Percentiles rank a stretch among this genome's conserved stretches.
These are phyloP conservation scores for Oscheius sp. DNA, from an alignment of 2,888 invertebrate species.

Conservation along the genomic window DNA sequence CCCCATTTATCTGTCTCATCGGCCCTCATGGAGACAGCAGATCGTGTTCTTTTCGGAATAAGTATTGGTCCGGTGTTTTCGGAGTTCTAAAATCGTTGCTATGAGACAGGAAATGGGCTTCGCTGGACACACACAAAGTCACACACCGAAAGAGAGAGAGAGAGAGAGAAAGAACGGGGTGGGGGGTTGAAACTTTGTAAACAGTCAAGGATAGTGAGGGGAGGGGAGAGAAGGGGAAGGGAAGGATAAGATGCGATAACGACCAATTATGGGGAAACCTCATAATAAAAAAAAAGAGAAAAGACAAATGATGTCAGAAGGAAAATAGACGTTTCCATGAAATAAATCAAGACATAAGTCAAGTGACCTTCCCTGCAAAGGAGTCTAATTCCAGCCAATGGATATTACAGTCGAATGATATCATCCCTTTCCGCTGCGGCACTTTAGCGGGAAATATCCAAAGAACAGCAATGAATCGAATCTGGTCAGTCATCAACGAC, in stretches of 20 bases:
- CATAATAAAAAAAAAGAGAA: not conserved
- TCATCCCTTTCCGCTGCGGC: too few relatives aligned
- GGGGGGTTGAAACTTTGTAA: constrained; percentile 14
- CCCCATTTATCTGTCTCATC: constrained; percentile 66
- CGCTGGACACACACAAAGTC: too few relatives aligned
- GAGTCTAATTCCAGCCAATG: too few relatives aligned
- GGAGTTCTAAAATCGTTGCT: not conserved
- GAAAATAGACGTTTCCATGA: not conserved
- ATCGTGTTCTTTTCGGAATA: constrained; percentile 56
- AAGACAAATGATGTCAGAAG: not conserved
- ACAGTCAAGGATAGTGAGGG: constrained; percentile 1
- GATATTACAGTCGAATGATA: too few relatives aligned
- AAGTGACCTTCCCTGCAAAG: too few relatives aligned
- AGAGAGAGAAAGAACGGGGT: too few relatives aligned
- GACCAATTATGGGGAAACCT: not conserved
- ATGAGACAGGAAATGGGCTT: constrained; percentile 13
- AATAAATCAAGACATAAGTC: too few relatives aligned
- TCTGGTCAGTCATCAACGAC: not conserved
- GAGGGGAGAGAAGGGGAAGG: too few relatives aligned
- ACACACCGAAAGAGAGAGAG: too few relatives aligned
- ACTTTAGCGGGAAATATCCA: too few relatives aligned
- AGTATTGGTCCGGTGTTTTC: constrained; percentile 41
- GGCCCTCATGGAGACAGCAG: constrained; percentile 63
- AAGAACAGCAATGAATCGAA: not conserved
- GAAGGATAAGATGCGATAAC: too few relatives aligned